Conservation (phyloP, 2,113 vertebrate species). For the Ellobius talpinus region DNA sequence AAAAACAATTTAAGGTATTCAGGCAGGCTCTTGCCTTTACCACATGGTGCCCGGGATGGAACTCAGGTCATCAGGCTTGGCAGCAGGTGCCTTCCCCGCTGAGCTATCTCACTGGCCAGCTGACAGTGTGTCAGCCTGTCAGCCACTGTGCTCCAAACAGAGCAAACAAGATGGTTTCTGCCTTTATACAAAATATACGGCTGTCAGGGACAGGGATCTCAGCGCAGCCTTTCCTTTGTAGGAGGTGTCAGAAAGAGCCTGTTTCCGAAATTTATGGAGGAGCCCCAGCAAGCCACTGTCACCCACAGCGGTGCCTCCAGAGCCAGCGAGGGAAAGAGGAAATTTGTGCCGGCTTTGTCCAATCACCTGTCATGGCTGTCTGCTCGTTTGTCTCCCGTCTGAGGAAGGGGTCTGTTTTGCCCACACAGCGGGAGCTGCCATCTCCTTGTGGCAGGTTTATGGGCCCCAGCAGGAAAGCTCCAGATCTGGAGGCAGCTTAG, state of each 20-base stretch:
- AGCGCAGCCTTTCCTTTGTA: conserved; percentile 42
- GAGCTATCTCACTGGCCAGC: background rate
- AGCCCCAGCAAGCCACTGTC: background rate
- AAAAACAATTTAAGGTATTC: background rate
- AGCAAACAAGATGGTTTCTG: conserved; percentile 39
- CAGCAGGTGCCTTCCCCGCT: background rate
- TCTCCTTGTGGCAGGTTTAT: background rate
- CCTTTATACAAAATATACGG: background rate
- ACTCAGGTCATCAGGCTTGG: background rate
- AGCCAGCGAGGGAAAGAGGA: conserved; percentile 39
- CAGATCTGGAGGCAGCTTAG: conserved; percentile 14
- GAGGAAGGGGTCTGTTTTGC: conserved; percentile 63
- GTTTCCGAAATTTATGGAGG: conserved; percentile 69
- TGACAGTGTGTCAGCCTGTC: background rate
- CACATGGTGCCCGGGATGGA: background rate
- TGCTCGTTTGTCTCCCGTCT: conserved; percentile 9
- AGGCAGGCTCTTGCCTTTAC: background rate
- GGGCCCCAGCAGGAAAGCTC: conserved; percentile 56
- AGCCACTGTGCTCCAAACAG: conserved; percentile 19
- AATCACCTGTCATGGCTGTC: conserved; percentile 33
- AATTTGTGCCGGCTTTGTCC: background rate
- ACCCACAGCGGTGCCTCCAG: conserved; percentile 34
- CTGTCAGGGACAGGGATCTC: conserved; percentile 56
- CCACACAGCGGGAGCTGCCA: background rate
- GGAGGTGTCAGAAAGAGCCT: conserved; percentile 39